Evolutionary conservation across 2,113 vertebrate genomes (phyloP), one percentile per base, ranked within the genome.

Genomic region (Sebastes fasciatus): DNA sequence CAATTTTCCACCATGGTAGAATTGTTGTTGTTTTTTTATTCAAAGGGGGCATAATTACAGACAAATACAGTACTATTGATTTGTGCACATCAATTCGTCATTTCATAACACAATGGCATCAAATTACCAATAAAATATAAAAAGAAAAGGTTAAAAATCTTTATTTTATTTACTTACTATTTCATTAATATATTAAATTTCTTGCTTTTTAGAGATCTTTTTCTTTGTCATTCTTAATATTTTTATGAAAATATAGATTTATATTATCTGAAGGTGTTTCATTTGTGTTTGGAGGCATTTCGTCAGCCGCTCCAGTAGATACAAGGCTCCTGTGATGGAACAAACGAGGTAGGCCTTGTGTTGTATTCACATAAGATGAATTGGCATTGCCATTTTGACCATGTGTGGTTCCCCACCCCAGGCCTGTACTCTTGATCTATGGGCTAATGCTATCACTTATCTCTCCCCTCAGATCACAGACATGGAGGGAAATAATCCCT

Each of bases 391-490:
- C 54, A 75, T 62, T 67, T 68, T 51, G 58, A 77, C 69, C 63
- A 68, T 55, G 64, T 85, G 84, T 81, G 77, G 71, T 42, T 84
- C 64, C 52, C 12, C 5, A 73, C 5, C 52, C 26, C 0, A 1
- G n/a, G 10, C 17, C 64, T 60, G 34, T 34, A 1, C 57, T 83
- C 8, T 57, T 75, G 69, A 60, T 89, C 78, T 72, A 26, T 61
- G 42, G 23, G 64, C 75, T 60, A 26, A 71, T 75, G 73, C 40
- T 23, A 45, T 70, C 79, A 74, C 73, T 77, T 80, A 68, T 77
- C 40, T 46, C 51, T 66, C 23, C 60, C 54, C 61, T 79, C 62
- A 69, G 13, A 58, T 80, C 71, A 64, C 55, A 72, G 54, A 46
- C 76, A 45, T 10, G 51, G 19, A 60, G 61, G 49, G 51, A 67